These are phyloP conservation scores for Rhynchopsitta pachyrhyncha DNA, from an alignment of 2,113 vertebrate genomes.

Conservation along the genomic window DNA sequence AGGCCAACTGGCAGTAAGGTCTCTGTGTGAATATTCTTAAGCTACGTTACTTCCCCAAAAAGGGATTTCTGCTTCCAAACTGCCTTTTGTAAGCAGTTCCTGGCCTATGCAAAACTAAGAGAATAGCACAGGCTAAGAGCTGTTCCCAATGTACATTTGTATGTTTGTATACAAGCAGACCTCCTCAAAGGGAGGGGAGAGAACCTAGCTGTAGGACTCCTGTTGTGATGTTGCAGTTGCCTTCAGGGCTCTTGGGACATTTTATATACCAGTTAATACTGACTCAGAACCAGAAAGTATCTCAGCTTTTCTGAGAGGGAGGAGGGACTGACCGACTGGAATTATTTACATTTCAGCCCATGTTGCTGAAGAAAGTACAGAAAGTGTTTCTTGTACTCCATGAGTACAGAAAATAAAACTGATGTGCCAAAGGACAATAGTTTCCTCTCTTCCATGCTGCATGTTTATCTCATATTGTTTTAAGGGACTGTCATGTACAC, in stretches of 20 bases:
- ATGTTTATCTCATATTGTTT: background rate
- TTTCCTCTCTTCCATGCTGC: background rate
- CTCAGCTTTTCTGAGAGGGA: background rate
- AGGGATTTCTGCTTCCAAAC: background rate
- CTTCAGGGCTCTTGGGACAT: background rate
- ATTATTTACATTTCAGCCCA: background rate
- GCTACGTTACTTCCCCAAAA: background rate
- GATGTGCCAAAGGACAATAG: background rate
- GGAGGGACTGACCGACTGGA: background rate
- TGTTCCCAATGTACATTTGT: background rate
- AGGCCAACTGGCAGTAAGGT: background rate
- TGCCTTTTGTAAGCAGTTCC: background rate
- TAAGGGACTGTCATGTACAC: background rate
- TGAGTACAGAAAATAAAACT: background rate
- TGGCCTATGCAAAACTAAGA: background rate
- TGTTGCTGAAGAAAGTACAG: background rate
- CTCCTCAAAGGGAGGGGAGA: background rate
- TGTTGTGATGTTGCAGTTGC: background rate
- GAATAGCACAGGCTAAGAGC: background rate
- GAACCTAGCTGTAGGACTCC: background rate
- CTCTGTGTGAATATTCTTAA: background rate
- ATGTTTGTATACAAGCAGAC: background rate
- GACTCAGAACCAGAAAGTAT: background rate
- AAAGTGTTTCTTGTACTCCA: background rate
- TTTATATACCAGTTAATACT: background rate